Evolutionary conservation across 2,888 invertebrate genomes (phyloP), one percentile per base, ranked within the genome.

Genomic region (Dorcus parallelipipedus): DNA sequence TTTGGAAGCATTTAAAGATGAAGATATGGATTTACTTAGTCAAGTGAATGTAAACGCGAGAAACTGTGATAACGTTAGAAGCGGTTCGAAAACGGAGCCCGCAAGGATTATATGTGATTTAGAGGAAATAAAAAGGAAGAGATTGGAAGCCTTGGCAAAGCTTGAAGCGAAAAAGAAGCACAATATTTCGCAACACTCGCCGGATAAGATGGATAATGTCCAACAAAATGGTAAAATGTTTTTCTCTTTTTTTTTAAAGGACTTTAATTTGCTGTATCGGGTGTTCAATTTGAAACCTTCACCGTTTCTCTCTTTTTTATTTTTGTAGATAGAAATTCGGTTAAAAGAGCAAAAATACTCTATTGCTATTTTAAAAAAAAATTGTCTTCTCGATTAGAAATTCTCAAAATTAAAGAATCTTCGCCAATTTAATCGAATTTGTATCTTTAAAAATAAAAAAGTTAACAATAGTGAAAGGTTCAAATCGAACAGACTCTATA

Each of bases 41-140:
- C 9, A 38, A 45, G 26, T 38, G 33, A 33, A 38, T 9, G 41
- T 45, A 26, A 39, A 48, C 42, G 10, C 6, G 10, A 38, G 38
- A 43, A 33, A 51, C n/a, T 3, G n/a, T 9, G 47, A 20, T 41
- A 50, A 3, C 20, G 20, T 20, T 20, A 20, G 3, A 20, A 20
- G 38, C 10, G 10, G 42, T 26, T 38, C 17, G 1, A 45, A 33
- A 20, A 14, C 20, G 14, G 14, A 26, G 38, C 38, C 38, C 17
- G 43, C 47, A 64, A 3, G 20, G 3, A 20, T 20, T 20, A 76
- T 76, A 70, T 84, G 82, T 67, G 83, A 83, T 20, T 81, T 82
- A 40, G 82, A 84, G 61, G 85, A 86, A 76, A 87, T 87, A 51
- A 84, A 85, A 71, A 81, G 77, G 67, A 87, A 87, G 67, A 81